Evolutionary conservation across 1,140 invertebrate species (phyloP).

Genomic region (Aphis gossypii): DNA sequence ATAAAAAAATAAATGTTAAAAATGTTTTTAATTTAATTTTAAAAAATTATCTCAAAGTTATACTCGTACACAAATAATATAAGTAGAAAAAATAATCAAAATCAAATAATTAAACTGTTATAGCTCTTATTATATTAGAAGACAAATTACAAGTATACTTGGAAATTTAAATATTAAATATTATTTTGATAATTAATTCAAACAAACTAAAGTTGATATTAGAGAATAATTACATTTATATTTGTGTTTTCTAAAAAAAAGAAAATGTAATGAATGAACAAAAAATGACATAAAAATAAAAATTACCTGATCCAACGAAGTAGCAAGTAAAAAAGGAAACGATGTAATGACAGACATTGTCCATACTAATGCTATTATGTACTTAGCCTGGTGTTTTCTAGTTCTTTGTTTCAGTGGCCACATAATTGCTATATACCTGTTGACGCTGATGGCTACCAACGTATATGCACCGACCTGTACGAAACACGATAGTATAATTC

Average conservation of each 20-base stretch:
- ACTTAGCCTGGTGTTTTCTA: constrained; percentile 75
- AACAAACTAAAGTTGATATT: neutral
- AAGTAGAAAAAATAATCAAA: neutral
- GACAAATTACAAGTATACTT: neutral
- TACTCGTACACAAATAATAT: neutral
- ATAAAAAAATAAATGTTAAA: neutral
- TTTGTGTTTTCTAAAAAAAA: neutral
- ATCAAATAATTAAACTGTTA: neutral
- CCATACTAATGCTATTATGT: constrained; percentile 81
- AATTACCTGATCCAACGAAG: constrained; percentile 66
- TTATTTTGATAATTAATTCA: neutral
- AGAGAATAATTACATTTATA: neutral
- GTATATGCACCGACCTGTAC: constrained; percentile 79
- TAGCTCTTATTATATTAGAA: neutral
- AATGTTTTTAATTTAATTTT: neutral
- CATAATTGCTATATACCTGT: constrained; percentile 87
- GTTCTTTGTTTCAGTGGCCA: constrained; percentile 83
- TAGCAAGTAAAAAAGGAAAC: constrained; percentile 79
- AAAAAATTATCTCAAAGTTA: constrained; percentile 14
- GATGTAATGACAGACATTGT: constrained; percentile 79
- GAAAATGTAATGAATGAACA: neutral
- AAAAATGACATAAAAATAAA: neutral
- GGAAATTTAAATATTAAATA: neutral
- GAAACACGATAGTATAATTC: neutral
- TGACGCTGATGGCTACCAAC: constrained; percentile 83